Evolutionary conservation across 2,113 vertebrate species (phyloP), one percentile per base, ranked within the genome.

Genomic region (Colius striatus): DNA sequence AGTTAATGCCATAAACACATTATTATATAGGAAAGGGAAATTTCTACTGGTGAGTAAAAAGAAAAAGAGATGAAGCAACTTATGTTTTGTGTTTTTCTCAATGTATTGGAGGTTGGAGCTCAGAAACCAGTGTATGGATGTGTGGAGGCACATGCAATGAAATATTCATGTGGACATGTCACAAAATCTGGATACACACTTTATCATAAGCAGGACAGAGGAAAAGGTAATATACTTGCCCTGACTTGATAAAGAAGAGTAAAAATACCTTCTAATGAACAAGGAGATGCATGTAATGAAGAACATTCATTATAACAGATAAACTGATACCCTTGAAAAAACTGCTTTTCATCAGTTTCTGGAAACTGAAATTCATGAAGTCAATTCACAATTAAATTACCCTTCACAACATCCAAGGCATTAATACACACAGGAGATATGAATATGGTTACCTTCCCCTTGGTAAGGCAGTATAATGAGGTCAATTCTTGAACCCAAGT

Each of bases 251-350:
- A 97, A 97, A 97, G 66, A 96, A 91, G 51, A 75, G 68, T 77
- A 95, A 97, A 97, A 97, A 97, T 91, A 89, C 93, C 90, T 91
- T 93, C 95, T 96, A 97, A 98, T 97, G 96, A 98, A 97, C 91
- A 97, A 93, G 87, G 82, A 95, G 70, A 97, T 90, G 4, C 17
- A 95, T 78, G 94, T 96, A 97, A 98, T 92, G 91, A 97, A 97
- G 88, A 96, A 70, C 96, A 97, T 97, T 97, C 94, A 97, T 97
- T 97, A 97, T 36, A 91, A 76, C 86, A 97, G 96, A 97, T 97
- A 94, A 98, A 97, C 48, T 93, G 97, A 97, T 96, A 96, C 88
- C 87, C 92, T 95, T 74, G n/a, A 82, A 92, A 96, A 96, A 97
- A 51, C 23, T 60, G 80, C 84, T 94, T 66, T 93, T 92, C 77